Evolutionary conservation across 2,888 invertebrate genomes (phyloP).

Genomic region (Philereme transversata): DNA sequence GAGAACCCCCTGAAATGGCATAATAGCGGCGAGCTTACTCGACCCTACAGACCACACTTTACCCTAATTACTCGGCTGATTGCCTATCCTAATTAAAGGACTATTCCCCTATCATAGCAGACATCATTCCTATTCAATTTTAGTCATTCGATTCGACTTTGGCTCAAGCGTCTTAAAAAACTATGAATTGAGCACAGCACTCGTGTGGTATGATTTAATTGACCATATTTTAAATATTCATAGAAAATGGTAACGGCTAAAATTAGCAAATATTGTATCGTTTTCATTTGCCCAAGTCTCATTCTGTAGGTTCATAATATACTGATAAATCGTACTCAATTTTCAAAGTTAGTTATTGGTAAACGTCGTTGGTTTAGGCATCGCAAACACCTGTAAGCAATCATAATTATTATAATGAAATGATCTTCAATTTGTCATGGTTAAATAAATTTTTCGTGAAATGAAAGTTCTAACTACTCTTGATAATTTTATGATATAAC

Average conservation of each 20-base stretch:
- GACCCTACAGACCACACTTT: constrained; percentile 44
- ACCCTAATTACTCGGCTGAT: constrained; percentile 46
- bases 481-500: no score
- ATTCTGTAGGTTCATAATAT: background rate
- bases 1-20: constrained; percentile 35
- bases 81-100: constrained; percentile 39
- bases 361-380: background rate
- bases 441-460: constrained; percentile 1
- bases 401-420: constrained; percentile 10
- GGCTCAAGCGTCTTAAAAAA: constrained; percentile 1
- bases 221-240: no score
- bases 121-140: constrained; percentile 33
- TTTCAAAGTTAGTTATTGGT: constrained; percentile 11
- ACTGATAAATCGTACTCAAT: background rate
- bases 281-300: background rate
- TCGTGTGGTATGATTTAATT: no score
- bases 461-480: background rate
- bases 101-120: constrained; percentile 29
- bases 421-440: background rate
- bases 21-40: constrained; percentile 46
- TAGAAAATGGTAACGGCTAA: background rate
- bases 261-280: background rate
- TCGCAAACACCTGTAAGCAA: constrained; percentile 9
- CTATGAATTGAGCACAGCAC: background rate
- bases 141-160: constrained; percentile 16